A percentile compares a stretch with the other conserved stretches of the same genome.
Evolutionary conservation across 1,140 invertebrate genomes (phyloP).

Genomic region (Neomicropteryx cornuta): DNA sequence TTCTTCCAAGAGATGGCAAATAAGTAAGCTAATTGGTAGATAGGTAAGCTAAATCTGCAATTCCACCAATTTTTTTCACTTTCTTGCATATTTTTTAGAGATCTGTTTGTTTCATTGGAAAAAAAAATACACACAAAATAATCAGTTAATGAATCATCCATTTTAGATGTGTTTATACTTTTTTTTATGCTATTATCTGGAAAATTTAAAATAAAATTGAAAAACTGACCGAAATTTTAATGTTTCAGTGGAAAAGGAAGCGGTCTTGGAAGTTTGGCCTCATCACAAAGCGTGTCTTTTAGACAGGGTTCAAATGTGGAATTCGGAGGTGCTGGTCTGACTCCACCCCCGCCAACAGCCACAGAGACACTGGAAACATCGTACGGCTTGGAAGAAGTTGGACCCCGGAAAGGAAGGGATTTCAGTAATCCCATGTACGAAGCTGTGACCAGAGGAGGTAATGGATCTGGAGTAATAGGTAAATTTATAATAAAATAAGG

Average conservation of each 20-base stretch:
- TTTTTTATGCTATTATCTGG: no score
- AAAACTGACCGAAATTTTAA: constrained; percentile 6
- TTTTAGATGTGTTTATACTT: no score
- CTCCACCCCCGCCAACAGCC: constrained; percentile 23
- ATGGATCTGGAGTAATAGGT: constrained; percentile 17
- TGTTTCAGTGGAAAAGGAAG: constrained; percentile 61
- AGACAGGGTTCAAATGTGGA: constrained; percentile 89
- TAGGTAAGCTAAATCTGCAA: no score
- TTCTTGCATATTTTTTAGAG: no score
- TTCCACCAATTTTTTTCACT: no score
- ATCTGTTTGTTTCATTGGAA: no score
- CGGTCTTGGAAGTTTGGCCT: constrained; percentile 61
- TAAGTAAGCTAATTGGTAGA: no score
- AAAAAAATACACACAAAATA: no score
- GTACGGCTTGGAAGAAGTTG: constrained; percentile 61
- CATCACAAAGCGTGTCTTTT: constrained; percentile 90
- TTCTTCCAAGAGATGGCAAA: no score
- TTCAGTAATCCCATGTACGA: constrained; percentile 97
- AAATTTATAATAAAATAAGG: constrained; percentile 2
- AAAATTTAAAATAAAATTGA: no score
- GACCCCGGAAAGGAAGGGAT: constrained; percentile 61
- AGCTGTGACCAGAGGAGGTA: constrained; percentile 42
- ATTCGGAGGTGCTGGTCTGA: constrained; percentile 51
- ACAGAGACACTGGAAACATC: constrained; percentile 54
- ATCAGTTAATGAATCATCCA: no score